These are phyloP conservation scores for Papilio dardanus DNA, from an alignment of 1,140 invertebrate species.

Conservation along the genomic window DNA sequence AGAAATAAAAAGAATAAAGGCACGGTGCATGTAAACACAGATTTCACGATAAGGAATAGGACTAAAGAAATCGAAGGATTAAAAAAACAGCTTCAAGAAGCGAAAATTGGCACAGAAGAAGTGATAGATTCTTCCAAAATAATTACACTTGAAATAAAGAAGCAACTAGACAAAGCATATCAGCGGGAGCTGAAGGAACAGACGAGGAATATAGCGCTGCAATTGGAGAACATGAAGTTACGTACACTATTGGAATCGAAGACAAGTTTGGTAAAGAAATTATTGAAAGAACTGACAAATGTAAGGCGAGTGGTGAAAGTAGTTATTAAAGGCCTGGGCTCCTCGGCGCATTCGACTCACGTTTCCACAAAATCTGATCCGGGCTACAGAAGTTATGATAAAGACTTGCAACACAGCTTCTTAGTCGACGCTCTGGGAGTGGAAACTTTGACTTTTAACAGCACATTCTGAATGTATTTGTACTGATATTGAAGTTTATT, in stretches of 20 bases:
- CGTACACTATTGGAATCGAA: conserved; percentile 48
- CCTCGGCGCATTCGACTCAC: conserved; percentile 25
- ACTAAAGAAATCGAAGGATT: conserved; percentile 44
- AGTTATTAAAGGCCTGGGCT: conserved; percentile 44
- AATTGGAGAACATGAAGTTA: conserved; percentile 56
- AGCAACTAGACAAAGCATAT: conserved; percentile 46
- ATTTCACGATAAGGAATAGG: conserved; percentile 31
- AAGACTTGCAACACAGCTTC: conserved; percentile 41
- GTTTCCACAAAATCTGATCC: conserved; percentile 41
- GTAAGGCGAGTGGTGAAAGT: conserved; percentile 49
- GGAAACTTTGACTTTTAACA: conserved; percentile 39
- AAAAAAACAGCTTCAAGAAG: conserved; percentile 42
- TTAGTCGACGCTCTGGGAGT: neutral
- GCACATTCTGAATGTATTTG: conserved; percentile 15
- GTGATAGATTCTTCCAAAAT: conserved; percentile 42
- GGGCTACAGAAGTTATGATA: conserved; percentile 49
- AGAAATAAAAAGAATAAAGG: conserved; percentile 39
- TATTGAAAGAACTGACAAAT: conserved; percentile 49
- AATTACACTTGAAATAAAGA: conserved; percentile 49
- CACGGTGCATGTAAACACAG: conserved; percentile 20
- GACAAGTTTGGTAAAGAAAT: conserved; percentile 47
- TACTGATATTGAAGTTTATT: neutral
- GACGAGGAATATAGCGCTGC: conserved; percentile 44
- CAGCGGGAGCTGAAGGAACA: conserved; percentile 45
- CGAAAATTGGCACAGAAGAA: conserved; percentile 40